phyloP scores from a whole-genome alignment of 2,888 invertebrate genomes.

The Sympetrum striolatum region DNA sequence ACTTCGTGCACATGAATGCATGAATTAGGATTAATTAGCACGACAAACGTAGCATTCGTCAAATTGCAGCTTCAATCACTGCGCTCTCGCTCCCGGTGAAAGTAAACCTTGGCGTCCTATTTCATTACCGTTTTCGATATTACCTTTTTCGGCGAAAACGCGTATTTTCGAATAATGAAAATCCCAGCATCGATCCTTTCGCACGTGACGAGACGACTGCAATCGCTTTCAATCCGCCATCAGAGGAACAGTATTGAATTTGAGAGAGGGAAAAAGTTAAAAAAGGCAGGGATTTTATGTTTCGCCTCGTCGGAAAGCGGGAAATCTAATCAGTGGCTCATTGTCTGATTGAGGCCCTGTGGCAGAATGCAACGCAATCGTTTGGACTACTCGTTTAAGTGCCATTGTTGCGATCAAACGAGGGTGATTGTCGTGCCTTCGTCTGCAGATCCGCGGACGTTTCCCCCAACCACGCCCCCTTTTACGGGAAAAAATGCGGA shows the following conservation, averaged over 20 bases:
- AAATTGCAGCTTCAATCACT: background rate
- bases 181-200: too few species aligned
- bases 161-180: background rate
- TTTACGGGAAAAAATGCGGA: background rate
- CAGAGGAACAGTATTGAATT: background rate
- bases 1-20: too few species aligned
- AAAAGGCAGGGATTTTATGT: background rate
- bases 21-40: too few species aligned
- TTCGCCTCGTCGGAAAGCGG: background rate
- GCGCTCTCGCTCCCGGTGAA: background rate
- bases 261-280: background rate
- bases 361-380: background rate
- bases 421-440: conserved; percentile 17
- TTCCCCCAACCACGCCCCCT: background rate
- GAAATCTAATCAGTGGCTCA: conserved; percentile 34
- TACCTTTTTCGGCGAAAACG: background rate
- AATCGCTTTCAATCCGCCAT: background rate
- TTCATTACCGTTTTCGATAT: too few species aligned
- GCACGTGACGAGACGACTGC: background rate
- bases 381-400: conserved; percentile 9
- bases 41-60: too few species aligned
- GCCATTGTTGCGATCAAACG: conserved; percentile 30
- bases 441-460: background rate
- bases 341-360: background rate
- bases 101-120: too few species aligned